Conservation (phyloP, 2,888 invertebrate species). For the Bugula neritina region DNA sequence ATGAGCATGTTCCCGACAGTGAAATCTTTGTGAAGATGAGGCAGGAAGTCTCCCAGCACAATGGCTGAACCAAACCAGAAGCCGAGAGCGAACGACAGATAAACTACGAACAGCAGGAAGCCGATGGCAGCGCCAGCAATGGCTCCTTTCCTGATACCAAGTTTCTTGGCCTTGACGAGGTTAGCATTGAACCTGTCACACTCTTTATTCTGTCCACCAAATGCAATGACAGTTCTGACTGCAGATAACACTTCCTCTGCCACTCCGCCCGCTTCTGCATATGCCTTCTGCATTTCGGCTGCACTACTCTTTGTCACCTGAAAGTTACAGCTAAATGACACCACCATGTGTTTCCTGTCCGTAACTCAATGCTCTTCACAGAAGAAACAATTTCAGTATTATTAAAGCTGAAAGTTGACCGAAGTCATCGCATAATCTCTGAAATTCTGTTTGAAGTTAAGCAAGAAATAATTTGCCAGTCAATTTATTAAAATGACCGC, state of each 20-base stretch:
- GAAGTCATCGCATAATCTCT: too few species aligned
- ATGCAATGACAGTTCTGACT: slow-evolving; percentile 33
- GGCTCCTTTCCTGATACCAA: slow-evolving; percentile 52
- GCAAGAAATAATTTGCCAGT: too few species aligned
- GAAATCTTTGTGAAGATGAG: slow-evolving; percentile 33
- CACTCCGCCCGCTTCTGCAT: slow-evolving; percentile 56
- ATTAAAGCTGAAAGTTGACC: too few species aligned
- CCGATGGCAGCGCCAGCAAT: slow-evolving; percentile 52
- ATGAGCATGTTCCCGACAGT: slow-evolving; percentile 42
- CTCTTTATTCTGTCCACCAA: slow-evolving; percentile 26
- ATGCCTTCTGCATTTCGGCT: slow-evolving; percentile 47
- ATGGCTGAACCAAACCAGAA: slow-evolving; percentile 53
- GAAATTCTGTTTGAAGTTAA: too few species aligned
- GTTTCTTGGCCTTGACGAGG: slow-evolving; percentile 45
- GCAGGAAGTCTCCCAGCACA: slow-evolving; percentile 33
- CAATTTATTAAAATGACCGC: too few species aligned
- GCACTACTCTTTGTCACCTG: slow-evolving; percentile 18
- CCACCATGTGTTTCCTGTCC: slow-evolving; percentile 63
- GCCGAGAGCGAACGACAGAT: slow-evolving; percentile 49
- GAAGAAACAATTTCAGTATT: too few species aligned
- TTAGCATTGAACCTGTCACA: slow-evolving; percentile 54
- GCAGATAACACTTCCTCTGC: slow-evolving; percentile 31
- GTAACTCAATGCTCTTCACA: too few species aligned
- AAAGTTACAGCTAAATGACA: too few species aligned
- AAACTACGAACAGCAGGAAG: slow-evolving; percentile 49